Conservation (phyloP, 1,140 invertebrate species). For the Aporrectodea caliginosa region DNA sequence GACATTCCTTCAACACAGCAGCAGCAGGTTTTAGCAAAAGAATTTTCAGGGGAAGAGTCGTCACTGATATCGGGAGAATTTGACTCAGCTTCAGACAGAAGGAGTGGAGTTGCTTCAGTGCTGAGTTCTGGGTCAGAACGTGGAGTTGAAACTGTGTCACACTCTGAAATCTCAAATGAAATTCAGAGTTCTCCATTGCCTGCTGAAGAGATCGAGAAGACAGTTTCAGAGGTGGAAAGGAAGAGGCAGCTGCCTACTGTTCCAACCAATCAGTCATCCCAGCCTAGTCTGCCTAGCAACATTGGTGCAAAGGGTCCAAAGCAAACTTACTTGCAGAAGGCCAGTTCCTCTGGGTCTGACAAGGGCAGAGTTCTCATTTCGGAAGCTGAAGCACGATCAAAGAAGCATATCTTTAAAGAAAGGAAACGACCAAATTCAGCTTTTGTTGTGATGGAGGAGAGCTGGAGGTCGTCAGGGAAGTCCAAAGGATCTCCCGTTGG, state of each 20-base stretch:
- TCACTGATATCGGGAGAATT: neutral
- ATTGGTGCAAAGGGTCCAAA: no score
- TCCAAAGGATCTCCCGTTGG: neutral
- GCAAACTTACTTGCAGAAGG: neutral
- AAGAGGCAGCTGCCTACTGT: neutral
- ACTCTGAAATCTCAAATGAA: neutral
- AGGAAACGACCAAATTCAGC: neutral
- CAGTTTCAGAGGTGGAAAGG: neutral
- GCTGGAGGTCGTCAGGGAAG: neutral
- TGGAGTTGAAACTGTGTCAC: neutral
- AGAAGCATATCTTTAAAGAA: neutral
- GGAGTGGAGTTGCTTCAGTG: neutral
- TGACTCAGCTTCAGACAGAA: neutral
- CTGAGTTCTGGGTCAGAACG: neutral
- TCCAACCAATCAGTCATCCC: neutral
- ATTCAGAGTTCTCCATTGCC: neutral
- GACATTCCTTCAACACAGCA: constrained; percentile 11
- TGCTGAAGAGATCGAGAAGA: neutral
- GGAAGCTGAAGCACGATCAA: neutral
- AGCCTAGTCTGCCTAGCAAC: neutral
- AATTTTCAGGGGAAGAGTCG: neutral
- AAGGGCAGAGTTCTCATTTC: neutral
- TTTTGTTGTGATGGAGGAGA: neutral
- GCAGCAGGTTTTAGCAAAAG: neutral
- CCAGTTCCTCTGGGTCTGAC: neutral